phyloP scores from a whole-genome alignment of 2,888 invertebrate species.

The Phytoseiulus persimilis region DNA sequence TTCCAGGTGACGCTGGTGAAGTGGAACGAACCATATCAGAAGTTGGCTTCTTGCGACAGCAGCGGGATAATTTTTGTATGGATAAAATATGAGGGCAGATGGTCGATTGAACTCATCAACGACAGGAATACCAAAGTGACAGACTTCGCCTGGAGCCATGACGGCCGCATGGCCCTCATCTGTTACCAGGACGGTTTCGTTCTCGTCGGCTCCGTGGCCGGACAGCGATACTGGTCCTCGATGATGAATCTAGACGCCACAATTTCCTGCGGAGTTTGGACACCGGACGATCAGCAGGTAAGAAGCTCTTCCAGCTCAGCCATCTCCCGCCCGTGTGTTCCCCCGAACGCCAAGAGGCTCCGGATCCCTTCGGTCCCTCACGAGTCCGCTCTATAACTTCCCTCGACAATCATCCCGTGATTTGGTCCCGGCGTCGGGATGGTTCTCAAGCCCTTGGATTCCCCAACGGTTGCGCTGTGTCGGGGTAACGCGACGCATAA shows the following conservation, averaged over 20 bases:
- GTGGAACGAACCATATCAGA: constrained; percentile 98
- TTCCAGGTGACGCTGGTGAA: constrained; percentile 79
- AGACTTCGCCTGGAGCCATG: constrained; percentile 97
- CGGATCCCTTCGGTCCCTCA: no score
- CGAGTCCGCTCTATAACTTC: no score
- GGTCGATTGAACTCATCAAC: constrained; percentile 98
- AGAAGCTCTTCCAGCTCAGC: constrained; percentile 41
- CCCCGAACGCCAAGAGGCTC: no score
- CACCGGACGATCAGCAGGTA: constrained; percentile 86
- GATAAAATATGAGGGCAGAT: constrained; percentile 97
- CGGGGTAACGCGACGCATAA: no score
- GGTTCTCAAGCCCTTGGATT: background rate
- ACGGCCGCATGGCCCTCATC: constrained; percentile 94
- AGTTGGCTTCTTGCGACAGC: constrained; percentile 92
- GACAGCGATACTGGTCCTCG: constrained; percentile 95
- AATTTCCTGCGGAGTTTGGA: constrained; percentile 95
- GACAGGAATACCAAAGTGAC: constrained; percentile 86
- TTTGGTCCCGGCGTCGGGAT: no score
- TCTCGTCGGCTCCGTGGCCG: constrained; percentile 90
- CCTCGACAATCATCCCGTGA: no score
- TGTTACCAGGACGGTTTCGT: constrained; percentile 98
- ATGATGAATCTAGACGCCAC: constrained; percentile 81
- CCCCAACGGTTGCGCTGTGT: background rate
- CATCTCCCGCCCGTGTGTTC: background rate
- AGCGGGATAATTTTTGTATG: constrained; percentile 97